A percentile compares a stretch with the other conserved stretches of the same genome.
These are phyloP conservation scores for Pelvicachromis taeniatus DNA, from an alignment of 2,113 vertebrate species.

Conservation along the genomic window DNA sequence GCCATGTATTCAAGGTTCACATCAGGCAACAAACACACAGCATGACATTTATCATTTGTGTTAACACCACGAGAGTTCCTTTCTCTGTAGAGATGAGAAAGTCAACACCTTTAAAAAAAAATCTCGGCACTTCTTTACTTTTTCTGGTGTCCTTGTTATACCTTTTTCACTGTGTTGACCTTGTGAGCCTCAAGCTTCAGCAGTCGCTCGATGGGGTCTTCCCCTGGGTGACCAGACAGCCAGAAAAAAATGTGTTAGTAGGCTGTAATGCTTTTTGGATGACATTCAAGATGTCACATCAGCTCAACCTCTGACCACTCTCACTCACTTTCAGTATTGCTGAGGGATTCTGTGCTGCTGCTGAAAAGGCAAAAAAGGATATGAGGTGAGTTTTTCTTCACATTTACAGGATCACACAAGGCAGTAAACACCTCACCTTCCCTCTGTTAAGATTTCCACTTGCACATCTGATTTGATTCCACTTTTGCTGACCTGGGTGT, in stretches of 20 bases:
- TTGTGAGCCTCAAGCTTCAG: constrained; percentile 81
- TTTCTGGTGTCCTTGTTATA: constrained; percentile 44
- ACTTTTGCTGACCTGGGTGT: constrained; percentile 71
- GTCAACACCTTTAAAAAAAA: not conserved
- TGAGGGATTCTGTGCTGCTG: constrained; percentile 19
- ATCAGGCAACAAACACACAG: not conserved
- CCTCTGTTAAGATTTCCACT: constrained; percentile 76
- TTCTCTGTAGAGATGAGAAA: not conserved
- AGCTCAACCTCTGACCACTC: constrained; percentile 12
- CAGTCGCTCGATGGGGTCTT: constrained; percentile 84
- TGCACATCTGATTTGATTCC: constrained; percentile 78
- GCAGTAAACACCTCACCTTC: constrained; percentile 66
- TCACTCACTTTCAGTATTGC: constrained; percentile 46
- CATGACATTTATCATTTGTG: not conserved
- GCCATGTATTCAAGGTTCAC: not conserved
- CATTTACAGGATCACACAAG: not conserved
- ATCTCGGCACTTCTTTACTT: not conserved
- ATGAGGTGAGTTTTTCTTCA: not conserved
- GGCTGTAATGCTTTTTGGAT: not conserved
- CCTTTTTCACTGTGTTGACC: constrained; percentile 84
- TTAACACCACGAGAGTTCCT: not conserved
- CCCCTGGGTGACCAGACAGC: constrained; percentile 41
- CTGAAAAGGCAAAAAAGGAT: not conserved
- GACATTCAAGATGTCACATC: constrained; percentile 35
- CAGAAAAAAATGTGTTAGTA: constrained; percentile 5